Percentiles rank a stretch among this genome's conserved stretches.
These are phyloP conservation scores for Galerucella pusilla DNA, from an alignment of 2,888 invertebrate species.

Conservation along the genomic window DNA sequence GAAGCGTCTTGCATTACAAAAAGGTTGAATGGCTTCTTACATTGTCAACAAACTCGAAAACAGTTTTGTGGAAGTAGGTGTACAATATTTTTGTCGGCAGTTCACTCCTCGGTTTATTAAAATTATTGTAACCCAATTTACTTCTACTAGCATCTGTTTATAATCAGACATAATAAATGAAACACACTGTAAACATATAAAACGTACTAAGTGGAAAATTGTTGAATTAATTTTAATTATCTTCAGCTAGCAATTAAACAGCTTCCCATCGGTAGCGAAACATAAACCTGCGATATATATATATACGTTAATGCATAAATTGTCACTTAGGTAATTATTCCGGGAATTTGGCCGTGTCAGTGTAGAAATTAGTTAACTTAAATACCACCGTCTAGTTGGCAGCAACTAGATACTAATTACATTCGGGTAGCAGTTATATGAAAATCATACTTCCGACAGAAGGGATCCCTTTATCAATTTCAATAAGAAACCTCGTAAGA, in stretches of 20 bases:
- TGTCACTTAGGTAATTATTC: constrained; percentile 43
- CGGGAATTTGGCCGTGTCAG: constrained; percentile 38
- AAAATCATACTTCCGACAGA: not conserved
- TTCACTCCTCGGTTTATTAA: too few relatives aligned
- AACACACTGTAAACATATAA: not conserved
- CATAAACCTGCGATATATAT: constrained; percentile 29
- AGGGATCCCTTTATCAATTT: not conserved
- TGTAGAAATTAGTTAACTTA: constrained; percentile 37
- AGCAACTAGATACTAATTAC: constrained; percentile 37
- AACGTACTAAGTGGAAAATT: constrained; percentile 24
- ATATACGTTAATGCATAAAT: constrained; percentile 40
- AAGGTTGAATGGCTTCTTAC: too few relatives aligned
- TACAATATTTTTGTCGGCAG: too few relatives aligned
- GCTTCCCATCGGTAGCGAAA: constrained; percentile 14
- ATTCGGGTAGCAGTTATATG: constrained; percentile 24
- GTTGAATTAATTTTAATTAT: constrained; percentile 35
- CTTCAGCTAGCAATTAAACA: constrained; percentile 17
- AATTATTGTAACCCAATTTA: too few relatives aligned
- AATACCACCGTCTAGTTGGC: constrained; percentile 29
- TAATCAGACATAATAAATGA: not conserved
- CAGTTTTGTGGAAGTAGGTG: too few relatives aligned
- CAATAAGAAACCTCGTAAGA: not conserved
- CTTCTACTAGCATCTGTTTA: too few relatives aligned
- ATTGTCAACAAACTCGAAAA: too few relatives aligned
- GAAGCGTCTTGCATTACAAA: too few relatives aligned